Conservation (phyloP, 2,113 vertebrate genomes). For the Chauna torquata region DNA sequence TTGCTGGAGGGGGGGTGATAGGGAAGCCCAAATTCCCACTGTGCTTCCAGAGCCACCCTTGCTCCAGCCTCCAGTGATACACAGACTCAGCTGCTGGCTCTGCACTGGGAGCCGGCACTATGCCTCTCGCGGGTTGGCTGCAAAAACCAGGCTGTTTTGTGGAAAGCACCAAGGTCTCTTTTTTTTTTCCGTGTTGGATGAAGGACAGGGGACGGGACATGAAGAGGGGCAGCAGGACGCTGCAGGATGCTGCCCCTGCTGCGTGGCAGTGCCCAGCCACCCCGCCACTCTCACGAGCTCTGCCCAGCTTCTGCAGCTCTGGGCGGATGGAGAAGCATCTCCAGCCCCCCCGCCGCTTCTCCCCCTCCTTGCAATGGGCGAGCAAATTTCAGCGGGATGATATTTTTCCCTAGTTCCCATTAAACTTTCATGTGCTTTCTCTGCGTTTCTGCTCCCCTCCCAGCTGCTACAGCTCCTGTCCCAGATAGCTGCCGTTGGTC, state of each 20-base stretch:
- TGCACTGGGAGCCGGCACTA: background rate
- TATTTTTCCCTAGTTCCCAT: background rate
- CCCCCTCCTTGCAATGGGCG: fast-evolving
- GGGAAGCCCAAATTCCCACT: background rate
- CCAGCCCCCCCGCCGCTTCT: background rate
- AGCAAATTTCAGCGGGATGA: background rate
- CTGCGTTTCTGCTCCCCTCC: background rate
- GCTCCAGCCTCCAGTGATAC: background rate
- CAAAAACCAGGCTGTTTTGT: fast-evolving
- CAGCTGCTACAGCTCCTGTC: background rate
- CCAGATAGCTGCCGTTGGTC: background rate
- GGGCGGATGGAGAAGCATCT: fast-evolving
- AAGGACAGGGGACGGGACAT: background rate
- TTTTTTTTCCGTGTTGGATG: fast-evolving
- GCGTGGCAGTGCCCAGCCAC: too few species aligned
- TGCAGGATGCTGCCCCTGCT: background rate
- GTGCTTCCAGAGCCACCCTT: too few species aligned
- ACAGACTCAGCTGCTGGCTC: background rate
- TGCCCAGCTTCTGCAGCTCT: fast-evolving
- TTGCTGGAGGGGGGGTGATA: background rate
- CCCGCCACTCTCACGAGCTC: background rate
- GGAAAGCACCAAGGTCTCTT: background rate
- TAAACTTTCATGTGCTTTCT: background rate
- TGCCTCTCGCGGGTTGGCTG: fast-evolving
- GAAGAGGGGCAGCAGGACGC: fast-evolving